phyloP scores from a whole-genome alignment of 2,888 invertebrate species.

The Drosophila austrosaltans region DNA sequence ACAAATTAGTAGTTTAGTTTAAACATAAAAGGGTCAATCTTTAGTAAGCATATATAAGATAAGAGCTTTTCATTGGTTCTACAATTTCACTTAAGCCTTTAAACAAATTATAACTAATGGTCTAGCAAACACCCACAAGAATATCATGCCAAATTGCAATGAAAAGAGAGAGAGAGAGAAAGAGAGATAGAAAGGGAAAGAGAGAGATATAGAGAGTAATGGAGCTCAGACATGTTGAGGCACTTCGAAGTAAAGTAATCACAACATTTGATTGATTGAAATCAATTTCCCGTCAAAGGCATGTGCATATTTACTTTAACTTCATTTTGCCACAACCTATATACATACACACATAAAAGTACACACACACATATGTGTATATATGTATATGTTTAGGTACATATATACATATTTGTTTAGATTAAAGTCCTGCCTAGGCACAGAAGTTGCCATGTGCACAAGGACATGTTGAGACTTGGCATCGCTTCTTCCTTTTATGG shows the following conservation, averaged over 20 bases:
- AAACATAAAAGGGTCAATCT: constrained; percentile 25
- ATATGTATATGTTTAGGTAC: constrained; percentile 16
- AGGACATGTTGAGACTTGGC: constrained; percentile 26
- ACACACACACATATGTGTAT: constrained; percentile 14
- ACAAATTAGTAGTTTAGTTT: background rate
- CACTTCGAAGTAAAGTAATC: constrained; percentile 75
- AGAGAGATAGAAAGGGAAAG: background rate
- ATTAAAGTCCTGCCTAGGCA: constrained; percentile 54
- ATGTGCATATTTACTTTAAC: constrained; percentile 68
- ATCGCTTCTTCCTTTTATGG: constrained; percentile 13
- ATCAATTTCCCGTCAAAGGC: constrained; percentile 82
- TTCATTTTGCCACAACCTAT: constrained; percentile 42
- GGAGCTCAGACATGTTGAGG: constrained; percentile 46
- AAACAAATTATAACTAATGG: constrained; percentile 76
- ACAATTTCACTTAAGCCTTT: constrained; percentile 67
- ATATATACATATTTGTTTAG: constrained; percentile 46
- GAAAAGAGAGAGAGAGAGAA: constrained; percentile 3
- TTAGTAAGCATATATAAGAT: constrained; percentile 26
- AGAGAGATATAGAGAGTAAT: background rate
- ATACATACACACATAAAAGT: constrained; percentile 31
- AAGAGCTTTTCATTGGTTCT: constrained; percentile 41
- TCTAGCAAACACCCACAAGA: constrained; percentile 52
- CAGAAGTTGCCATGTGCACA: constrained; percentile 22
- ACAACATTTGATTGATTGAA: constrained; percentile 82
- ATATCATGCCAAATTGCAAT: constrained; percentile 26